phyloP scores from a whole-genome alignment of 1,140 invertebrate species.

The Drosophila gunungcola region DNA sequence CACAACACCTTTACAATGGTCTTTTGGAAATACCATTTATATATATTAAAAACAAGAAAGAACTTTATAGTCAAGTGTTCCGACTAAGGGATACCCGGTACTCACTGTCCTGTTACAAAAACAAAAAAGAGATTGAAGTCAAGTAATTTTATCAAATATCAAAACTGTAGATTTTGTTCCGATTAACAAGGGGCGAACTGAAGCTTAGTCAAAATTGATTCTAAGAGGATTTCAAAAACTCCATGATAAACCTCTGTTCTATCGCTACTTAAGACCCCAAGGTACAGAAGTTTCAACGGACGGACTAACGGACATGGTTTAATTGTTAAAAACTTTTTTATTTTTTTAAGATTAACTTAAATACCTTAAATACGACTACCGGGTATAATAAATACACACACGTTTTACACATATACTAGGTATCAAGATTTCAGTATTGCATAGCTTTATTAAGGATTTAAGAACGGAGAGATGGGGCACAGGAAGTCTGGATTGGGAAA shows the following conservation, averaged over 20 bases:
- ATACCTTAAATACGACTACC: constrained; percentile 13
- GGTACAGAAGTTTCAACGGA: not conserved
- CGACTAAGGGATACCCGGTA: constrained; percentile 23
- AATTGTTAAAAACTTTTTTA: not conserved
- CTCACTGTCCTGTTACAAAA: not conserved
- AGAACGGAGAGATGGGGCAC: constrained; percentile 40
- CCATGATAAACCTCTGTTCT: too few relatives aligned
- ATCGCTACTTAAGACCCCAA: too few relatives aligned
- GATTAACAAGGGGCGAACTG: not conserved
- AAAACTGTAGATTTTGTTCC: not conserved
- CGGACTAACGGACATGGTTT: not conserved
- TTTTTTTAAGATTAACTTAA: not conserved
- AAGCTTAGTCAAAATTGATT: not conserved
- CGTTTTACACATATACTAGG: constrained; percentile 76
- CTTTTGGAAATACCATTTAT: constrained; percentile 84
- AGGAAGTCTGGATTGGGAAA: constrained; percentile 9
- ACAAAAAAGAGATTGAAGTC: not conserved
- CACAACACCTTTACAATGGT: constrained; percentile 85
- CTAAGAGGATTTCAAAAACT: not conserved
- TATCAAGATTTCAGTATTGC: constrained; percentile 76
- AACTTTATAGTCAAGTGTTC: constrained; percentile 15
- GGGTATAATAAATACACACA: constrained; percentile 70
- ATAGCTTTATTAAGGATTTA: constrained; percentile 70
- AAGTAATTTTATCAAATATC: not conserved
- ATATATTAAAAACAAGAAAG: constrained; percentile 66